Evolutionary conservation across 2,888 invertebrate species (phyloP).

Genomic region (Agriopis marginaria): DNA sequence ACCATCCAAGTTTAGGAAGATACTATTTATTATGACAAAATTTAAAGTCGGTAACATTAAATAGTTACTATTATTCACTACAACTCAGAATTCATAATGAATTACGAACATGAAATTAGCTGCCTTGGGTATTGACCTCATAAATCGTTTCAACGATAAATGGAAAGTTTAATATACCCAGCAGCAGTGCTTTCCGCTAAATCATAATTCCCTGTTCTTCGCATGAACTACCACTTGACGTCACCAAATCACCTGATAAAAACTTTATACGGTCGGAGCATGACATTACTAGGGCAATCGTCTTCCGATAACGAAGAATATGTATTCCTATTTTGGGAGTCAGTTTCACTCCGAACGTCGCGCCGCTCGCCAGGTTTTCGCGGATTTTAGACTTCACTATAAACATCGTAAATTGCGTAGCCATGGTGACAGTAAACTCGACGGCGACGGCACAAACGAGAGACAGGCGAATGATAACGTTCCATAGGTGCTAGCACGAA

Average conservation of each 20-base stretch:
- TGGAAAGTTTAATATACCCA: conserved; percentile 50
- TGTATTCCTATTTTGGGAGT: conserved; percentile 66
- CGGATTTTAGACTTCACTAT: conserved; percentile 37
- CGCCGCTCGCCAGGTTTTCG: conserved; percentile 63
- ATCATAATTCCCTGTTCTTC: conserved; percentile 55
- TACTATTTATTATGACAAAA: neutral
- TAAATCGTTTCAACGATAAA: conserved; percentile 47
- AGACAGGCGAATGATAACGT: conserved; percentile 59
- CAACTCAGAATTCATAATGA: conserved; percentile 25
- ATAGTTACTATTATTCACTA: conserved; percentile 24
- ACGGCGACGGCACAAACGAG: conserved; percentile 53
- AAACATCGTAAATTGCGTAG: conserved; percentile 61
- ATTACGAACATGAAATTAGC: conserved; percentile 31
- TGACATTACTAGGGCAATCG: conserved; percentile 68
- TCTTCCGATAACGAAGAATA: conserved; percentile 73
- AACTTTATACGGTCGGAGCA: conserved; percentile 67
- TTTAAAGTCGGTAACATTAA: conserved; percentile 9
- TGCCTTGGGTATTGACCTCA: conserved; percentile 45
- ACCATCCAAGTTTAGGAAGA: neutral
- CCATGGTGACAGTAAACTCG: conserved; percentile 72
- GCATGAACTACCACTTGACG: conserved; percentile 68
- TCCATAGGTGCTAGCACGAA: conserved; percentile 56
- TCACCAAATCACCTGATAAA: conserved; percentile 76
- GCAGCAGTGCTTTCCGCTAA: conserved; percentile 51
- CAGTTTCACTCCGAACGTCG: conserved; percentile 76